Evolutionary conservation across 2,797 vertebrate genomes (phyloP).

Genomic region (Momotus momota): DNA sequence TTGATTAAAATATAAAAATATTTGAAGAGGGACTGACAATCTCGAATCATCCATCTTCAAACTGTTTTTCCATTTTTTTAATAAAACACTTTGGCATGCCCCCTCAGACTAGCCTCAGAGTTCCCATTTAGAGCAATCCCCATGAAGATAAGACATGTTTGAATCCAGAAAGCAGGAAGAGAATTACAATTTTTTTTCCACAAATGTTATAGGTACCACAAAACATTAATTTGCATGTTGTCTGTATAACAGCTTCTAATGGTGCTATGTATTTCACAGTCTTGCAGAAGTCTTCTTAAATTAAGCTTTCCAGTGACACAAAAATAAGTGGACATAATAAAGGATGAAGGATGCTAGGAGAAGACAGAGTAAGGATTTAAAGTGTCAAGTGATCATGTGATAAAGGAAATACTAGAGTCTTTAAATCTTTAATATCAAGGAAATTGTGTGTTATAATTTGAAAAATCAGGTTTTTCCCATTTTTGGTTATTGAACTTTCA

Average conservation of each 20-base stretch:
- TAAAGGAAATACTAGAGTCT: neutral
- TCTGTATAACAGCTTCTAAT: neutral
- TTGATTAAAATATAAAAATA: neutral
- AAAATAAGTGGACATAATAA: neutral
- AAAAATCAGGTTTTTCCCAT: neutral
- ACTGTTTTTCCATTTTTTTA: neutral
- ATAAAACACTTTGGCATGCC: neutral
- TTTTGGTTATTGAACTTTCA: neutral
- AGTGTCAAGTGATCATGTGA: neutral
- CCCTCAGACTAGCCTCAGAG: neutral
- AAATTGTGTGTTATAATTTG: neutral
- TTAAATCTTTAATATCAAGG: neutral
- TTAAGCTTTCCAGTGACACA: neutral
- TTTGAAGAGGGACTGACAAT: neutral
- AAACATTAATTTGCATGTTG: neutral
- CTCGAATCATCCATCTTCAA: neutral
- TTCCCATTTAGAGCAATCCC: neutral
- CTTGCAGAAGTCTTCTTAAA: neutral
- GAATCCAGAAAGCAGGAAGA: neutral
- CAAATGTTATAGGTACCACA: neutral
- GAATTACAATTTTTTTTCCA: neutral
- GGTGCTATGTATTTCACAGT: neutral
- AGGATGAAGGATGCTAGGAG: neutral
- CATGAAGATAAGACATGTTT: neutral
- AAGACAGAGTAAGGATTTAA: neutral